Percentiles rank a stretch among this genome's conserved stretches.
phyloP scores from a whole-genome alignment of 2,888 invertebrate species.

The Cephalotes varians region DNA sequence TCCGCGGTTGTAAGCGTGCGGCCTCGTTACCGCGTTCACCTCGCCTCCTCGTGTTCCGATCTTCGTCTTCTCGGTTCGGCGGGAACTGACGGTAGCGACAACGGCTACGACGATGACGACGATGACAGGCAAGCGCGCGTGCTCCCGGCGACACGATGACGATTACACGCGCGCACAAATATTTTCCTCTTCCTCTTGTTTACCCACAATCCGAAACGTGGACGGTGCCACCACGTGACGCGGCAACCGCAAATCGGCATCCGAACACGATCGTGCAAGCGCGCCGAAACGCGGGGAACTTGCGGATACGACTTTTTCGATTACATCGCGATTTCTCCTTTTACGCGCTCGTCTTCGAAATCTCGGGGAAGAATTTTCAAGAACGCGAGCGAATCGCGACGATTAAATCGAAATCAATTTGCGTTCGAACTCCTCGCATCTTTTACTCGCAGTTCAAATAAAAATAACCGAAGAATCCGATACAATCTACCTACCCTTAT shows the following conservation, averaged over 20 bases:
- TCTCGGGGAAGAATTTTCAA: not conserved
- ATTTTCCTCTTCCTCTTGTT: conserved; percentile 79
- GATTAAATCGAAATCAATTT: no score
- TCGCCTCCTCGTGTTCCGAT: not conserved
- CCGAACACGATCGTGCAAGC: conserved; percentile 32
- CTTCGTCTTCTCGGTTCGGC: not conserved
- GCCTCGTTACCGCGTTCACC: not conserved
- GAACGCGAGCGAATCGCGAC: not conserved
- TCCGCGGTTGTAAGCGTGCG: not conserved
- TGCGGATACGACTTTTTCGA: no score
- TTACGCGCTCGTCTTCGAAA: not conserved
- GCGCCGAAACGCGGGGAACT: not conserved
- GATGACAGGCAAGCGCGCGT: not conserved
- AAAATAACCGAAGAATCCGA: not conserved
- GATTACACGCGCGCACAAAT: conserved; percentile 47
- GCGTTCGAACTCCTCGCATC: no score
- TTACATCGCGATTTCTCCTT: not conserved
- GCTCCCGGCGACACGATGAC: conserved; percentile 12
- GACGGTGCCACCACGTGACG: conserved; percentile 84
- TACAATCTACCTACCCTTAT: not conserved
- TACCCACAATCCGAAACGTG: conserved; percentile 86
- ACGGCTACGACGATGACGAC: not conserved
- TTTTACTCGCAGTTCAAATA: not conserved
- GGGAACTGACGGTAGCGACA: not conserved
- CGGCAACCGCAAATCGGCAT: conserved; percentile 51